Base-by-base conservation (phyloP, 2,113 vertebrate genomes). In the Entomyzon cyanotis region DNA sequence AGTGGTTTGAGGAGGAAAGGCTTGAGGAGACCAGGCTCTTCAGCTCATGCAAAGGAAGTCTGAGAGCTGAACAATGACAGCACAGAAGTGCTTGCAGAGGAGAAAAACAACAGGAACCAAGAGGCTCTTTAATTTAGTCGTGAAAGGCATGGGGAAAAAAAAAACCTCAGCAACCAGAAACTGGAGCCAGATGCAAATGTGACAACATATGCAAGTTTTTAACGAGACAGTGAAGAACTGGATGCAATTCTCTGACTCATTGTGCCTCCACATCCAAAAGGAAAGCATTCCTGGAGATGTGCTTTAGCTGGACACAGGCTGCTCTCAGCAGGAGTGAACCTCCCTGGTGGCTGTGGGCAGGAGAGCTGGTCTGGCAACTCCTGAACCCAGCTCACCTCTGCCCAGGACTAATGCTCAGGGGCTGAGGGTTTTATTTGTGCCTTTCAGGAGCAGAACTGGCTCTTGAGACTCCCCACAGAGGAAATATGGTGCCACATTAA, bases 61-160 rank as follows among this genome's bases (percentile, higher is more conserved):
- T 78, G 79, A 89, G 81, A 94, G 65, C 70, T 91, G 81, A 89
- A 60, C 84, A 76, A 87, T 42, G 77, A 58, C 84, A 94, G 46
- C 7, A 1, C 23, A 19, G 8, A 79, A 93, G 81, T 56, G 50
- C 49, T 87, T 73, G 75, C 46, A 58, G 14, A 93, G 53, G 20
- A 94, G 69, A 58, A 82, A 79, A 93, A 49, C 70, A 87, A 68
- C 62, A 69, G 62, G 50, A 91, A 87, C 70, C 70, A 59, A 91
- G 63, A 69, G 53, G 58, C 33, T 94, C 59, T 85, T 87, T 80
- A 81, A 78, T 84, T 89, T 78, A 87, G 23, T 41, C 28, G 58
- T 83, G 78, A 85, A 94, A 71, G 53, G 62, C 62, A 24, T 25
- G 12, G 9, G 47, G n/a, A n/a, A n/a, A 76, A 55, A 59, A 75